phyloP scores from a whole-genome alignment of 2,113 vertebrate genomes.

The Megatriorchis doriae region DNA sequence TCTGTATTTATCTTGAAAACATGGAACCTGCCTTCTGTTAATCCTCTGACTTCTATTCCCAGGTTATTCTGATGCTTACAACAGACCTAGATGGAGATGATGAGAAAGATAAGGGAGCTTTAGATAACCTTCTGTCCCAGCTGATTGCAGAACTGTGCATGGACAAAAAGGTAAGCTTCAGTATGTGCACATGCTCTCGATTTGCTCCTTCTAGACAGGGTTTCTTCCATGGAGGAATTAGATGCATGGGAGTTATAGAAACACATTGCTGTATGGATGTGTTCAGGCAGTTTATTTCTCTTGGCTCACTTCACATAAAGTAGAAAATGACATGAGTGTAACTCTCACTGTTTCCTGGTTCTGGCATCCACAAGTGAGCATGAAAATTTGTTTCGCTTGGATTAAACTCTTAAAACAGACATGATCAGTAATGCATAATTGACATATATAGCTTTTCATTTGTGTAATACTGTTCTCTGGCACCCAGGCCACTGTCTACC shows the following conservation, averaged over 20 bases:
- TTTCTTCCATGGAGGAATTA: neutral
- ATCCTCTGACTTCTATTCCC: neutral
- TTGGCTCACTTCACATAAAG: neutral
- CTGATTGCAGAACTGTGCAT: conserved; percentile 94
- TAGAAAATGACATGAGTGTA: neutral
- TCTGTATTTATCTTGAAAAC: neutral
- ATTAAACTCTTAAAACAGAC: neutral
- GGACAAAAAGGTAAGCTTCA: conserved; percentile 87
- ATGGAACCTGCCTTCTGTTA: neutral
- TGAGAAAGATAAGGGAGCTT: conserved; percentile 96
- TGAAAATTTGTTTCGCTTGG: neutral
- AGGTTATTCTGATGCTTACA: conserved; percentile 97
- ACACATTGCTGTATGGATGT: neutral
- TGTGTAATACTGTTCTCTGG: neutral
- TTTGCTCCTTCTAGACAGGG: neutral
- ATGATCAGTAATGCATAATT: neutral
- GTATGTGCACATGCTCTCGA: neutral
- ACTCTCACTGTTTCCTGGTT: neutral
- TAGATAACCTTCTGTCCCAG: conserved; percentile 92
- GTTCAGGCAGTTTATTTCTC: neutral
- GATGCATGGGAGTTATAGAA: neutral
- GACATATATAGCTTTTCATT: neutral
- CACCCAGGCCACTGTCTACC: neutral
- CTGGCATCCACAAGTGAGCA: neutral
- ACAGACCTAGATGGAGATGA: conserved; percentile 97